Evolutionary conservation across 2,113 vertebrate species (phyloP), one percentile per base, ranked within the genome.

Genomic region (Protobothrops flavoviridis): DNA sequence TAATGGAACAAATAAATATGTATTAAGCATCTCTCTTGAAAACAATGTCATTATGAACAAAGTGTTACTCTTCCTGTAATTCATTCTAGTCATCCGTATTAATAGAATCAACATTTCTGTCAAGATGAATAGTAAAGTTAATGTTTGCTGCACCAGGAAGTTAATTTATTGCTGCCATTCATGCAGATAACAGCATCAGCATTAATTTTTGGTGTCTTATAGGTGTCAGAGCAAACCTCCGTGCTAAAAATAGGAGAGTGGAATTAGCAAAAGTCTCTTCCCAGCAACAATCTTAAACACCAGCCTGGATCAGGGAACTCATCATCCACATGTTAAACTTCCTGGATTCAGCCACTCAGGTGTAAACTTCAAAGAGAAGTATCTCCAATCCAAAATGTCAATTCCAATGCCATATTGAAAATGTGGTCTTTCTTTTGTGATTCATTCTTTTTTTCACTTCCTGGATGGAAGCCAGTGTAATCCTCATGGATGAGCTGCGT

Each of bases 161-260:
- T 94, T 94, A 93, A 94, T 93, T 96, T 88, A 93, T 91, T 94
- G 87, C 23, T 93, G 85, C 39, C 69, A 92, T 93, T 95, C 57
- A 92, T 59, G 85, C 4, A 64, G 91, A 93, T 93, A 93, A 94
- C 91, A 93, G 81, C 93, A 91, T 94, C 93, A 94, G 93, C 48
- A 92, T 94, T 93, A 89, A 94, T 90, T 88, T 90, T 93, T 87
- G 89, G 64, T 88, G 61, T 39, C 87, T 95, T 95, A 24, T 64
- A 93, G 56, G 50, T 92, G 53, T 85, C 86, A 90, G 64, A 12
- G 87, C 92, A 69, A 74, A 26, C 85, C 4, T 69, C 57, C 6
- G 33, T 43, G 43, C 50, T 93, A 95, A 93, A 95, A 93, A 88
- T 61, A 95, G 26, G 0, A 29, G 29, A 55, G 17, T 24, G 33